Evolutionary conservation across 2,888 invertebrate species (phyloP), one percentile per base, ranked within the genome.

Genomic region (Frankliniella intonsa): DNA sequence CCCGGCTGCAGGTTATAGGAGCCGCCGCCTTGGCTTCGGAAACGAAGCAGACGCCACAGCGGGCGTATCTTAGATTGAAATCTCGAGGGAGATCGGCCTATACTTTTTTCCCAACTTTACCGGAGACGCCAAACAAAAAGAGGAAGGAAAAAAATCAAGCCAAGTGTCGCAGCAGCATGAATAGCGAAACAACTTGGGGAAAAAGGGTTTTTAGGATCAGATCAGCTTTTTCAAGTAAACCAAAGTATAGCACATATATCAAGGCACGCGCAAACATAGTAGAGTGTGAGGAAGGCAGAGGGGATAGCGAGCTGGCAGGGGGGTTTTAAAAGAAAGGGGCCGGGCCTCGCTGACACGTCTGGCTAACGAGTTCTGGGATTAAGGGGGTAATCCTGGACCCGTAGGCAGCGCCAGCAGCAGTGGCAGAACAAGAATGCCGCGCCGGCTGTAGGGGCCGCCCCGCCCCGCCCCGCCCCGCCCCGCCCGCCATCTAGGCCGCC

Each of bases 401-500:
- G 19, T 62, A 38, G 38, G 38, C 62, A 62, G 62, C n/a, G n/a
- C n/a, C n/a, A n/a, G 62, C 62, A 7, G n/a, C 55, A 62, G 62
- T 7, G 62, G 62, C 62, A 19, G 62, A 62, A 14, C 38, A 62
- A 62, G 19, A 14, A 7, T 55, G 55, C 55, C 7, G 55, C 55
- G 14, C 14, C 9, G 12, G 55, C 55, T 14, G 62, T 0, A 38
- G 38, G n/a, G n/a, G n/a, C n/a, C n/a, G n/a, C n/a, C n/a, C n/a
- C n/a, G n/a, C n/a, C n/a, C n/a, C n/a, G n/a, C n/a, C n/a, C n/a
- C n/a, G n/a, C n/a, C n/a, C n/a, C n/a, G 38, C 38, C 38, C 19
- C 62, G 62, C 62, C 62, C 17, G 62, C 62, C 62, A 62, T 62
- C 62, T 62, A 62, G 62, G 62, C 62, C 17, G 62, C 62, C 62